A percentile compares a stretch with the other conserved stretches of the same genome.
Conservation (phyloP, 1,140 invertebrate genomes). For the Drosophila nannoptera region DNA sequence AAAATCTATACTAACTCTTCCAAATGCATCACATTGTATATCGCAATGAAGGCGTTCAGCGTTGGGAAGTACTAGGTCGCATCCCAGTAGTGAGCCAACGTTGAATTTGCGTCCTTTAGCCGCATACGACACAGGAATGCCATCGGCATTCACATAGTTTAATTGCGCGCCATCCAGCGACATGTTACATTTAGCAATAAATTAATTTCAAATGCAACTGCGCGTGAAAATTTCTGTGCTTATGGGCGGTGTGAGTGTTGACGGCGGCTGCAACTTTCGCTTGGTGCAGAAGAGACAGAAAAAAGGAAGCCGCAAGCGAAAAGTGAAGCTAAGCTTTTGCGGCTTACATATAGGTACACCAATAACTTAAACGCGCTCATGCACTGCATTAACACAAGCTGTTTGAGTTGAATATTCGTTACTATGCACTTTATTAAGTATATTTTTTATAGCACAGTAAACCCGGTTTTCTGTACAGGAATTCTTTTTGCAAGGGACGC, state of each 20-base stretch:
- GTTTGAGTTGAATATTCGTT: constrained; percentile 3
- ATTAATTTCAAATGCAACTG: constrained; percentile 35
- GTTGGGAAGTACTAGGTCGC: constrained; percentile 56
- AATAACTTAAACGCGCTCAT: not conserved
- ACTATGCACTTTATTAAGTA: constrained; percentile 12
- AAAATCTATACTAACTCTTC: constrained; percentile 57
- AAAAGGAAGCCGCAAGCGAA: constrained; percentile 29
- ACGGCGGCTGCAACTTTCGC: constrained; percentile 43
- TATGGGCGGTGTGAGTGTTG: constrained; percentile 35
- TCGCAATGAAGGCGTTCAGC: constrained; percentile 64
- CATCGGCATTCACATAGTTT: constrained; percentile 53
- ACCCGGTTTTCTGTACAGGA: constrained; percentile 62
- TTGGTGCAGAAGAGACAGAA: constrained; percentile 22
- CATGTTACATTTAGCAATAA: constrained; percentile 50
- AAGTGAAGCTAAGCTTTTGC: constrained; percentile 12
- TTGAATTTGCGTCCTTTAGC: constrained; percentile 69
- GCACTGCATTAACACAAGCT: not conserved
- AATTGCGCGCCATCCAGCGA: constrained; percentile 68
- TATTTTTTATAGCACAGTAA: constrained; percentile 32
- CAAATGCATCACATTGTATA: constrained; percentile 71
- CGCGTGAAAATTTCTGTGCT: constrained; percentile 21
- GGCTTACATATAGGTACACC: not conserved
- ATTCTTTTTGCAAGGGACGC: constrained; percentile 74
- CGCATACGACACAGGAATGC: constrained; percentile 28
- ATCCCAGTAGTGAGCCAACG: constrained; percentile 60